A percentile compares a stretch with the other conserved stretches of the same genome.
These are phyloP conservation scores for Monochamus saltuarius DNA, from an alignment of 1,140 invertebrate genomes.

Conservation along the genomic window DNA sequence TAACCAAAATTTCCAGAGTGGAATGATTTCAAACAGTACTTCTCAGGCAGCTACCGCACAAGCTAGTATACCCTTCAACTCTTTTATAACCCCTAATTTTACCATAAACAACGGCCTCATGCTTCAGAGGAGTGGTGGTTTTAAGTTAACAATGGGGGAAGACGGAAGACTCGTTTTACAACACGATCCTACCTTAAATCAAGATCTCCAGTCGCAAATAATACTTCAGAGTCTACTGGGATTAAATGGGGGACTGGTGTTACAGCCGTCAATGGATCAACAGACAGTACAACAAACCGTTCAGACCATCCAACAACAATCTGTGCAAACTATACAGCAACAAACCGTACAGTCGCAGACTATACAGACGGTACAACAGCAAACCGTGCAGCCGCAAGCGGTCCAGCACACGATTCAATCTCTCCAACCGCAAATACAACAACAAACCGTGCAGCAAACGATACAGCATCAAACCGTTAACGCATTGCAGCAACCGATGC, in stretches of 20 bases:
- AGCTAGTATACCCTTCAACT: slow-evolving; percentile 41
- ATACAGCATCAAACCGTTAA: slow-evolving; percentile 48
- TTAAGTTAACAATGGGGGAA: slow-evolving; percentile 49
- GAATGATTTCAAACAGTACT: slow-evolving; percentile 43
- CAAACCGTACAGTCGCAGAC: slow-evolving; percentile 51
- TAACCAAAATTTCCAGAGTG: slow-evolving; percentile 40
- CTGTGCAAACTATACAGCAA: slow-evolving; percentile 50
- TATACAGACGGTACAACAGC: slow-evolving; percentile 50
- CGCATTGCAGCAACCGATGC: slow-evolving; percentile 46
- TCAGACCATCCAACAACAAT: slow-evolving; percentile 51
- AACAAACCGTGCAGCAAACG: slow-evolving; percentile 48
- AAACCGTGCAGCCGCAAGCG: slow-evolving; percentile 47
- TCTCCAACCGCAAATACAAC: slow-evolving; percentile 46
- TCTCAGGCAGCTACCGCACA: slow-evolving; percentile 35
- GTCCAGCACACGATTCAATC: slow-evolving; percentile 43
- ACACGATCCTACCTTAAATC: slow-evolving; percentile 49
- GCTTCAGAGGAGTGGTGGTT: slow-evolving; percentile 46
- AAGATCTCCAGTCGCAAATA: slow-evolving; percentile 49
- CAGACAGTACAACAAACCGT: slow-evolving; percentile 50
- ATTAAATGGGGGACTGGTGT: slow-evolving; percentile 45
- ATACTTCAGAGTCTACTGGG: slow-evolving; percentile 50
- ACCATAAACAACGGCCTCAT: slow-evolving; percentile 51
- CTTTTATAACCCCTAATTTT: slow-evolving; percentile 48
- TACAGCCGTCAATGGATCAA: slow-evolving; percentile 50
- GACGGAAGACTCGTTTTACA: slow-evolving; percentile 50